These are phyloP conservation scores for Trichonephila clavata DNA, from an alignment of 1,140 invertebrate species.

Conservation along the genomic window DNA sequence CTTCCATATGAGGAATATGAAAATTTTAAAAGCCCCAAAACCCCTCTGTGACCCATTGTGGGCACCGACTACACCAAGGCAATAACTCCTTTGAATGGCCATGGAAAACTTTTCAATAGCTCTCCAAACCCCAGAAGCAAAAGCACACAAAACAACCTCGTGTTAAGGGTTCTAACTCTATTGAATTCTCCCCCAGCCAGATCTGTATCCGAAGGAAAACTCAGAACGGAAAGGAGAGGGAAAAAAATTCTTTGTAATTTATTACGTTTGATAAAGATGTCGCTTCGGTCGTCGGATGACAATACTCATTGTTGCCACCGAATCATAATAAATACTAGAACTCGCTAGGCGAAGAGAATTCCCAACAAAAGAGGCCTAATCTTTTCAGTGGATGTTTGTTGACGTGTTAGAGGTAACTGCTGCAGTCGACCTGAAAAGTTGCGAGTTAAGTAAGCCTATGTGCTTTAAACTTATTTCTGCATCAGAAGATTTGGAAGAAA, in stretches of 20 bases:
- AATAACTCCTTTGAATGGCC: slow-evolving; percentile 46
- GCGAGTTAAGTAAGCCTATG: neutral
- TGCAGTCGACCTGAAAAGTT: slow-evolving; percentile 32
- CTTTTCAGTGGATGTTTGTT: slow-evolving; percentile 67
- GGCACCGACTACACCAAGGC: slow-evolving; percentile 56
- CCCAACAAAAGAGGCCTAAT: slow-evolving; percentile 62
- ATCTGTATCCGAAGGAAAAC: slow-evolving; percentile 57
- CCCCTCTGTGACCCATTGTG: slow-evolving; percentile 30
- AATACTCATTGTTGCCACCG: slow-evolving; percentile 71
- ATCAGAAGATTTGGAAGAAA: slow-evolving; percentile 29
- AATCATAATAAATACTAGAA: slow-evolving; percentile 71
- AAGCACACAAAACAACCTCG: neutral
- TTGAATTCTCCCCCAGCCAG: slow-evolving; percentile 29
- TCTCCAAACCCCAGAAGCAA: slow-evolving; percentile 55
- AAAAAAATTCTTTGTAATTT: slow-evolving; percentile 54
- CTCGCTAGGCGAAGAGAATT: slow-evolving; percentile 44
- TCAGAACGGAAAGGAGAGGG: neutral
- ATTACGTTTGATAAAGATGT: slow-evolving; percentile 75
- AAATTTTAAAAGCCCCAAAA: neutral
- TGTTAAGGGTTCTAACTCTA: slow-evolving; percentile 56
- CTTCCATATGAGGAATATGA: slow-evolving; percentile 14
- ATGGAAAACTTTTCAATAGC: slow-evolving; percentile 56
- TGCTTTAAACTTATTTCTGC: slow-evolving; percentile 64
- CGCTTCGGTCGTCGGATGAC: slow-evolving; percentile 62
- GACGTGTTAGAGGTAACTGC: slow-evolving; percentile 60